Evolutionary conservation across 2,113 vertebrate genomes (phyloP), one percentile per base, ranked within the genome.

Genomic region (Carassius gibelio): DNA sequence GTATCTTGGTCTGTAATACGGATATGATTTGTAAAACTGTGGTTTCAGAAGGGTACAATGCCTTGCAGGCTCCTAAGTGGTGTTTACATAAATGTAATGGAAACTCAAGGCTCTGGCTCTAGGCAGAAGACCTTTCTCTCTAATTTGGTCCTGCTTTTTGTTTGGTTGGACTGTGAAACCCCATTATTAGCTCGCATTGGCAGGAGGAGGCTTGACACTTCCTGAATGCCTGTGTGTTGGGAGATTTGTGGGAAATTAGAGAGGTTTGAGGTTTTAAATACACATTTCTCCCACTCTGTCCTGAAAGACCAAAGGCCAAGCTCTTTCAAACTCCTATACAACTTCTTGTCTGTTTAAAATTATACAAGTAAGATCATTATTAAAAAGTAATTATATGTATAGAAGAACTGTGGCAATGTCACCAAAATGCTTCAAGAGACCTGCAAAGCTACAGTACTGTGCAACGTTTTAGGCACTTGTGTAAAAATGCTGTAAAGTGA

Each of bases 151-250:
- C 42, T 42, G 48, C 80, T 71, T 34, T 72, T n/a, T 45, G 55
- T 80, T 86, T 89, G 87, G 90, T 85, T 85, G 78, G 84, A 34
- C 57, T 84, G n/a, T 50, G 78, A 66, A 57, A 82, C 75, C 84
- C 78, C 68, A 81, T 84, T 88, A 87, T 86, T 86, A 87, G 85
- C 90, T 88, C 52, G 30, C 80, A 83, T 87, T 91, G 93, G 90
- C 88, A 78, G 86, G 91, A 89, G 72, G 13, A 78, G 87, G 86
- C 66, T 83, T 84, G 85, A 90, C 76, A 82, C 90, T 93, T 94
- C 91, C 91, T 93, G 90, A 90, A 92, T 92, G 88, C 87, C 85
- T 93, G 86, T 77, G 87, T 91, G 91, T 89, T 93, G 87, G 93
- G 89, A 87, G 91, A 81, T 87, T 74, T 89, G 88, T 88, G 91